Conservation (phyloP, 2,113 vertebrate species). For the Uria aalge region DNA sequence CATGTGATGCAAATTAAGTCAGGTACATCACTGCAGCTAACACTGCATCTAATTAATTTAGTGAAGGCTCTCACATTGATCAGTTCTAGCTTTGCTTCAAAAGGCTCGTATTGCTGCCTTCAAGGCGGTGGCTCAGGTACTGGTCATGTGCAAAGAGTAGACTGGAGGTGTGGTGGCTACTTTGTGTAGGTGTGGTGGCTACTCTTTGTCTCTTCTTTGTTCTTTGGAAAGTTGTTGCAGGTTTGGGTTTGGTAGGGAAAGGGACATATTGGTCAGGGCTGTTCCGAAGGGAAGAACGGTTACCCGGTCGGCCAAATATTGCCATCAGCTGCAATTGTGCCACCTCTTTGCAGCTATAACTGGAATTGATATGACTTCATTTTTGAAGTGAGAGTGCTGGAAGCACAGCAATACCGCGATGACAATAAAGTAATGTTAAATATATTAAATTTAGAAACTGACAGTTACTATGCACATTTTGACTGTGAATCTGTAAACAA, state of each 20-base stretch:
- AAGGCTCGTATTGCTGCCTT: not conserved
- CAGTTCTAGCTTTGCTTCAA: not conserved
- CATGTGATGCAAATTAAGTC: constrained; percentile 26
- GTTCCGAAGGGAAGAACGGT: not conserved
- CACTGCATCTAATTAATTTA: not conserved
- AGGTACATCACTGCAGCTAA: not conserved
- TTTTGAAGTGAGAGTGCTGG: not conserved
- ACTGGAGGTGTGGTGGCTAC: not conserved
- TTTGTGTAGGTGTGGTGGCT: not conserved
- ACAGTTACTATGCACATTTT: not conserved
- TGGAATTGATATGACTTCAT: not conserved
- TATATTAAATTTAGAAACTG: not conserved
- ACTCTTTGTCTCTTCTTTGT: not conserved
- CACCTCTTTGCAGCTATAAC: not conserved
- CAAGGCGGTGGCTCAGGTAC: not conserved
- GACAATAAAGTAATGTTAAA: not conserved
- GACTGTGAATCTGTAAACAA: not conserved
- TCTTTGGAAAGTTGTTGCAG: not conserved
- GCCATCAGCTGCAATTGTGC: not conserved
- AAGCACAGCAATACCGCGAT: not conserved
- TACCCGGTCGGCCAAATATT: not conserved
- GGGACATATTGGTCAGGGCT: not conserved
- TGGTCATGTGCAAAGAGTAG: not conserved
- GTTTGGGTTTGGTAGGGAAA: not conserved
- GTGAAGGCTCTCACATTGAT: not conserved